A percentile compares a stretch with the other conserved stretches of the same genome.
Evolutionary conservation across 2,113 vertebrate genomes (phyloP).

Genomic region (Acanthochromis polyacanthus): DNA sequence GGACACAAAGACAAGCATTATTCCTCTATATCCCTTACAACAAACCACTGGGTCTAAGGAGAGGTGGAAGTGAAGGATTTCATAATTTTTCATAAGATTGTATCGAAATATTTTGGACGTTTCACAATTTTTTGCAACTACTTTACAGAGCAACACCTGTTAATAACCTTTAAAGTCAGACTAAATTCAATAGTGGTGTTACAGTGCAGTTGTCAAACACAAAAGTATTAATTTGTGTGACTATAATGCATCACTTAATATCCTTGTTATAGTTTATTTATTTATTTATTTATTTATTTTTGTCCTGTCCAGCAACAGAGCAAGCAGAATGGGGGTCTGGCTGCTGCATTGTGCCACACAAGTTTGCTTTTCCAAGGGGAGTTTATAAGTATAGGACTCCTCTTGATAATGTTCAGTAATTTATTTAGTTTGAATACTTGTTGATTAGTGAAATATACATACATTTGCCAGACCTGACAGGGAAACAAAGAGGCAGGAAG

Average conservation of each 20-base stretch:
- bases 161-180: not conserved
- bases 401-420: too few relatives aligned
- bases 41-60: constrained; percentile 21
- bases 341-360: too few relatives aligned
- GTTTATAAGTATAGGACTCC: too few relatives aligned
- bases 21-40: constrained; percentile 72
- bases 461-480: too few relatives aligned
- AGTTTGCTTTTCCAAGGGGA: too few relatives aligned
- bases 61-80: constrained; percentile 31
- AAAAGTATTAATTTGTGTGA: constrained; percentile 2
- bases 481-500: too few relatives aligned
- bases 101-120: constrained; percentile 2
- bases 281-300: too few relatives aligned
- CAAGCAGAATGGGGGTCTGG: too few relatives aligned
- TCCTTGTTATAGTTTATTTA: constrained; percentile 24
- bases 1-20: constrained; percentile 79
- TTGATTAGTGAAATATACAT: too few relatives aligned
- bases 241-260: constrained; percentile 24
- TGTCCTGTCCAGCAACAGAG: too few relatives aligned
- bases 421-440: too few relatives aligned
- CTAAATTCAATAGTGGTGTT: not conserved
- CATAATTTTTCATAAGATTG: constrained; percentile 42
- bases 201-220: not conserved
- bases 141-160: not conserved
- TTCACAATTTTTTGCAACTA: not conserved